A percentile compares a stretch with the other conserved stretches of the same genome.
Conservation (phyloP, 1,140 invertebrate genomes). For the Spodoptera frugiperda region DNA sequence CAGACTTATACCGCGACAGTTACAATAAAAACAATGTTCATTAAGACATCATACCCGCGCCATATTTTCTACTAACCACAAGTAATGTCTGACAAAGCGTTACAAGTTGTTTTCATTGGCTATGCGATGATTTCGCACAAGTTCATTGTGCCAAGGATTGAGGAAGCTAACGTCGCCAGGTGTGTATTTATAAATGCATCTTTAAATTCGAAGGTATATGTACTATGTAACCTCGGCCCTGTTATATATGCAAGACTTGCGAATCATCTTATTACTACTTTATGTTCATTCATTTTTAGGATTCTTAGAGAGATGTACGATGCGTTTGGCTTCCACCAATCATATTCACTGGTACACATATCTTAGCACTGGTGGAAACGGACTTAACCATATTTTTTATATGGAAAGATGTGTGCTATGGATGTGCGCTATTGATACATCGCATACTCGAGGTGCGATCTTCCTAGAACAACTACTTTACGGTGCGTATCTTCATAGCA, state of each 20-base stretch:
- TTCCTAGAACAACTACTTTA: too few species aligned
- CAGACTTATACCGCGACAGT: not conserved
- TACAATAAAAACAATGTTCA: constrained; percentile 4
- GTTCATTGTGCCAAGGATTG: constrained; percentile 40
- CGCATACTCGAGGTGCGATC: too few species aligned
- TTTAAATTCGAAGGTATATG: constrained; percentile 13
- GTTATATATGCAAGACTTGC: not conserved
- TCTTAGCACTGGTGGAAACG: too few species aligned
- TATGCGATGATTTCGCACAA: constrained; percentile 16
- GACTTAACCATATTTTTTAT: too few species aligned
- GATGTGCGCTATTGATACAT: too few species aligned
- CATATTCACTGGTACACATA: not conserved
- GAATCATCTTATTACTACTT: not conserved
- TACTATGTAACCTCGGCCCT: constrained; percentile 1
- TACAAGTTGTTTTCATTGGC: constrained; percentile 9
- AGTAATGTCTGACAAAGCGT: constrained; percentile 13
- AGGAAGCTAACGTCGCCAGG: constrained; percentile 23
- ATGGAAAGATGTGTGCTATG: too few species aligned
- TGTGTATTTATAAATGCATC: constrained; percentile 35
- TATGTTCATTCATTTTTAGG: not conserved
- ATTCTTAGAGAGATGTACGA: not conserved
- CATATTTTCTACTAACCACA: constrained; percentile 15
- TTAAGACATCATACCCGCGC: not conserved
- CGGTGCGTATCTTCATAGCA: too few species aligned
- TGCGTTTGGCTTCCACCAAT: not conserved